Evolutionary conservation across 2,888 invertebrate species (phyloP), one percentile per base, ranked within the genome.

Genomic region (Rapana venosa): DNA sequence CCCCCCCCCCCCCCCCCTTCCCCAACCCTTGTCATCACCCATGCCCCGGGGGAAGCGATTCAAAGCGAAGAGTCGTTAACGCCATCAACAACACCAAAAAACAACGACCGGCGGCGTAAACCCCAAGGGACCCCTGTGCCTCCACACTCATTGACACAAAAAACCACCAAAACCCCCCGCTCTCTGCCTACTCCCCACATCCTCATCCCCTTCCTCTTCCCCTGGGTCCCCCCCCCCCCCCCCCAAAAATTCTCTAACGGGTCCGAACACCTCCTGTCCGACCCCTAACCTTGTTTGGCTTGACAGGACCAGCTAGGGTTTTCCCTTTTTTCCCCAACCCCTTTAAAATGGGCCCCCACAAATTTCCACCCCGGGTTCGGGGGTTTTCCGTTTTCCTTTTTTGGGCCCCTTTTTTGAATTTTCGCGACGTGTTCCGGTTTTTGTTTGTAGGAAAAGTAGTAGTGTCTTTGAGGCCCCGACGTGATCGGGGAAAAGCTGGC

Each of bases 281-380:
- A 20, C 81, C 81, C 35, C 81, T 81, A 81, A 81, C 81, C 81
- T 81, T 81, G 81, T 81, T 81, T 32, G 35, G 32, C 81, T 22
- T 81, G 81, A 81, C 81, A 35, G 20, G 20, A 20, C 81, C 81
- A 20, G 81, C 35, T 47, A 47, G 47, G 47, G 8, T 47, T 47
- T 47, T n/a, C n/a, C 47, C 47, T 47, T 47, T 8, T n/a, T 47
- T 47, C 47, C 47, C 47, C 47, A 47, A 47, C 8, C 47, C 8
- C n/a, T 11, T 11, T 77, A 77, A 77, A 77, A 11, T 77, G n/a
- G n/a, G 77, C 30, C 30, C 77, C 30, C 17, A 77, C 77, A 77
- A n/a, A 77, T 77, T 77, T 17, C 77, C 77, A n/a, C 77, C 77
- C 77, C n/a, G 77, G 77, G 77, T 77, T 77, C n/a, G 30, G 77